Conservation (phyloP, 1,140 invertebrate species). For the Drosophila subpulchrella region DNA sequence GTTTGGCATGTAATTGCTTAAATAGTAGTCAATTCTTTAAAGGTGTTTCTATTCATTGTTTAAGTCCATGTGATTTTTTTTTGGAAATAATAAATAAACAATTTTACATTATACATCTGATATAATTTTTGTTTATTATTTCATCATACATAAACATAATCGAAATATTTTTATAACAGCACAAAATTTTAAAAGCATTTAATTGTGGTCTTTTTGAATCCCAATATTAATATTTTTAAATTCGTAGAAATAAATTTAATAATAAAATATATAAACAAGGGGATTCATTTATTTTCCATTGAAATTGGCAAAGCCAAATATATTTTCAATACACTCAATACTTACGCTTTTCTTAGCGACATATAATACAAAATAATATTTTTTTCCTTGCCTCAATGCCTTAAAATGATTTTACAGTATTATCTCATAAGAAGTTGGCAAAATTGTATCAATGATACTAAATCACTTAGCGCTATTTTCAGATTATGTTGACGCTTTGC, state of each 20-base stretch:
- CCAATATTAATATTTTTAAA: background rate
- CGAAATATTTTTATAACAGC: background rate
- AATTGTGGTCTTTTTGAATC: background rate
- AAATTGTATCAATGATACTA: constrained; percentile 12
- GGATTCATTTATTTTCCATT: too few species aligned
- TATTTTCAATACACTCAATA: too few species aligned
- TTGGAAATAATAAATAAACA: background rate
- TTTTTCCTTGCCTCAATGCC: too few species aligned
- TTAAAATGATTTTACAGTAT: background rate
- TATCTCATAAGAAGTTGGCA: constrained; percentile 19
- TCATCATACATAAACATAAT: background rate
- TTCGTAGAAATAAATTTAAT: background rate
- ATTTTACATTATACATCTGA: too few species aligned
- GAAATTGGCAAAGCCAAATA: too few species aligned
- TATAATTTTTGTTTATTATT: constrained; percentile 1
- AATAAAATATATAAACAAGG: background rate
- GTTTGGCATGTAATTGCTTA: too few species aligned
- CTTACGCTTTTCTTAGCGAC: background rate
- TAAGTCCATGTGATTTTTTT: background rate
- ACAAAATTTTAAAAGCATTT: too few species aligned
- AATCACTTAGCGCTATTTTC: constrained; percentile 27
- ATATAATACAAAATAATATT: background rate
- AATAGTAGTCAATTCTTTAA: background rate
- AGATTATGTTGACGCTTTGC: constrained; percentile 12
- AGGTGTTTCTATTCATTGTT: background rate